Base-by-base conservation (phyloP, 1,140 invertebrate species). In the Centruroides vittatus region DNA sequence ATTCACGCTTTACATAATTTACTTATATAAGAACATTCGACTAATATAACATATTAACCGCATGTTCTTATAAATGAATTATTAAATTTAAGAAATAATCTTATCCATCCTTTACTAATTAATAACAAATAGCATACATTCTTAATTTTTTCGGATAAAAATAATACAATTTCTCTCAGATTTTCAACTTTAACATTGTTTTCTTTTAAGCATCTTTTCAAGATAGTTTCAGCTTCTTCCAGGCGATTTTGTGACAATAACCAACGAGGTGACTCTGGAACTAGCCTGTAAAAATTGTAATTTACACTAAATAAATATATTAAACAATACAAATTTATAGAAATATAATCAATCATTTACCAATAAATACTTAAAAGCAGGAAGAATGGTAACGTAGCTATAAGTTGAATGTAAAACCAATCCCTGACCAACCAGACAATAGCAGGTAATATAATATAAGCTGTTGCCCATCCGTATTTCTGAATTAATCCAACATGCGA, bases 231-330 rank as follows among this genome's bases (percentile, higher is more conserved):
- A 0, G 86, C 84, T 76, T 86, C 81, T 53, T 82, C 77, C 4
- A 78, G 78, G 64, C 80, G 79, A 55, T 86, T 85, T 70, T 86
- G 81, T 35, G 85, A 82, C 41, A 90, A 71, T 23, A 91, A 73
- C 88, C 88, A 92, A 65, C 87, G 78, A 10, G 88, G 87, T 4
- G 88, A 90, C 79, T 91, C 88, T 3, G 88, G 88, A 35, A 90
- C 73, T 2, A 88, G 73, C 86, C 76, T 78, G 60, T 5, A 52
- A 10, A 47, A 3, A 6, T 23, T 48, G 56, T 36, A 48, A 9
- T 3, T 9, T 13, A 2, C 34, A 41, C n/a, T 13, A 47, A 49
- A 34, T n/a, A 7, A 46, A 58, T 58, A n/a, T 36, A 48, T 6
- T 36, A 23, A 23, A 23, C 23, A 23, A 23, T 23, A 23, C 2